Percentiles rank a stretch among this genome's conserved stretches.
These are phyloP conservation scores for Muscicapa comitata DNA, from an alignment of 2,797 vertebrate genomes.

Conservation along the genomic window DNA sequence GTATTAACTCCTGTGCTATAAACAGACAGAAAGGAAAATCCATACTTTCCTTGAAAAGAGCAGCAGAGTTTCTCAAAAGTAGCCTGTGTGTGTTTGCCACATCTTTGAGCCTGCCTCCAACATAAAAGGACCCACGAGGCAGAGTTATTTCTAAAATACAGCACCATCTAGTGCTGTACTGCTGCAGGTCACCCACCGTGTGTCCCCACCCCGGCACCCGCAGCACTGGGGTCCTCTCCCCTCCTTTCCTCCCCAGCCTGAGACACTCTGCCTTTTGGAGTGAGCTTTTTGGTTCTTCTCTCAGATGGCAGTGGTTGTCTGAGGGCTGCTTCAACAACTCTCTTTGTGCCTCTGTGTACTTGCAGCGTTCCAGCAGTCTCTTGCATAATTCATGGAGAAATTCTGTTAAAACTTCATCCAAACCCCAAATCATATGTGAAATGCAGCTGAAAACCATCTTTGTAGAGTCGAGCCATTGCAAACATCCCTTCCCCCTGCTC, in stretches of 20 bases:
- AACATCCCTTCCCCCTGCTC: constrained; percentile 29
- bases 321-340: constrained; percentile 7
- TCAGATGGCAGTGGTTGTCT: constrained; percentile 28
- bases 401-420: constrained; percentile 51
- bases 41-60: not conserved
- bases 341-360: constrained; percentile 40
- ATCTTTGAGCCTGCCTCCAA: not conserved
- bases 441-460: constrained; percentile 52
- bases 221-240: not conserved
- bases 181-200: not conserved
- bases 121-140: not conserved
- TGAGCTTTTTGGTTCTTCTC: not conserved
- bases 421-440: constrained; percentile 54
- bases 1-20: not conserved
- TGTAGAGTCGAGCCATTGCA: not conserved
- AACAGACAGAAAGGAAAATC: constrained; percentile 7
- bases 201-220: not conserved
- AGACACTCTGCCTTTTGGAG: not conserved
- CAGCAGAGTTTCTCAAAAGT: not conserved
- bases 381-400: constrained; percentile 63
- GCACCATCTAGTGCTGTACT: constrained; percentile 57
- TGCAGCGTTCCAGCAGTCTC: constrained; percentile 18
- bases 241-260: not conserved
- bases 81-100: not conserved
- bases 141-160: constrained; percentile 56